These are phyloP conservation scores for Eulimnadia texana DNA, from an alignment of 1,140 invertebrate species.

Conservation along the genomic window DNA sequence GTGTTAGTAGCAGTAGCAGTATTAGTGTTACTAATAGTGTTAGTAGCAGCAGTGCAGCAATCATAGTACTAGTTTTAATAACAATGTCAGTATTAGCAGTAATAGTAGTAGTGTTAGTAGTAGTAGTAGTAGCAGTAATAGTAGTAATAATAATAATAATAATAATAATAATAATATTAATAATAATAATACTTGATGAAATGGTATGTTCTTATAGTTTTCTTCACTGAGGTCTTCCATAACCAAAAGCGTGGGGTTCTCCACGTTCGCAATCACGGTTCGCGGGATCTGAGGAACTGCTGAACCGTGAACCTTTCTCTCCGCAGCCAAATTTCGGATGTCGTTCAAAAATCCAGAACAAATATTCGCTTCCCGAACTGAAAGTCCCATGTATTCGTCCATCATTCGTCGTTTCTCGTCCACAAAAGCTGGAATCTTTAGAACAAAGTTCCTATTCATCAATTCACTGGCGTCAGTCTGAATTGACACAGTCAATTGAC, in stretches of 20 bases:
- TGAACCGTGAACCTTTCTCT: not conserved
- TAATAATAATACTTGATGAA: not conserved
- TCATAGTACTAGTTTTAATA: too few species aligned
- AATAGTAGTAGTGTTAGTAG: too few species aligned
- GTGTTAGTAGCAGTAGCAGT: too few species aligned
- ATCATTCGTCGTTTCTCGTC: not conserved
- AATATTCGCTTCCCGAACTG: not conserved
- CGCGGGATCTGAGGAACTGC: not conserved
- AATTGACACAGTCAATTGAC: not conserved
- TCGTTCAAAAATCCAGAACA: not conserved
- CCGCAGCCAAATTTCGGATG: not conserved
- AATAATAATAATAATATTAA: not conserved
- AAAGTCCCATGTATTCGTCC: not conserved
- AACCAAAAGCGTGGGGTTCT: not conserved
- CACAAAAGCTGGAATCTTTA: not conserved
- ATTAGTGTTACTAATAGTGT: too few species aligned
- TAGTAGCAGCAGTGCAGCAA: too few species aligned
- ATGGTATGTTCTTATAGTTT: not conserved
- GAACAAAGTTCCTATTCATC: not conserved
- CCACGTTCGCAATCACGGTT: not conserved
- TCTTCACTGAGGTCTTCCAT: conserved; percentile 1
- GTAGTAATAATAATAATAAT: not conserved
- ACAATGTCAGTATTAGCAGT: too few species aligned
- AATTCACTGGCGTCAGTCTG: not conserved
- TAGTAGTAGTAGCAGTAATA: too few species aligned